A percentile compares a stretch with the other conserved stretches of the same genome.
Evolutionary conservation across 2,888 invertebrate genomes (phyloP).

Genomic region (Metellina segmentata): DNA sequence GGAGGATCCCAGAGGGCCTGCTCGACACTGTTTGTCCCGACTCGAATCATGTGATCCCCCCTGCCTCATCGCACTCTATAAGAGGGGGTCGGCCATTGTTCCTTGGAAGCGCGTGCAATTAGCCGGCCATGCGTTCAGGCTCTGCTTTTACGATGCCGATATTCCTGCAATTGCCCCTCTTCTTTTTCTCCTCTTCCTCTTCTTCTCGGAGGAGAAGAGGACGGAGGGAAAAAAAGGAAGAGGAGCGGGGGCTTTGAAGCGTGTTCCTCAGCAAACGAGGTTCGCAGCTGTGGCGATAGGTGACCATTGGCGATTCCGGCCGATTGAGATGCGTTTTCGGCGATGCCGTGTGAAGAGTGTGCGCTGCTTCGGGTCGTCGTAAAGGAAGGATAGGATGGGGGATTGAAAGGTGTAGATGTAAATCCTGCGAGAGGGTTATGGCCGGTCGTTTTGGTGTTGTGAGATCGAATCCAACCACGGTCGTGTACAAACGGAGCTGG

Average conservation of each 20-base stretch:
- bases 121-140: conserved; percentile 73
- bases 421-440: too few species aligned
- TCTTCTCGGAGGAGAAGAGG: not conserved
- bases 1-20: conserved; percentile 70
- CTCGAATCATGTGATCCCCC: conserved; percentile 49
- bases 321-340: conserved; percentile 34
- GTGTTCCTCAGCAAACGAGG: conserved; percentile 42
- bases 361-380: too few species aligned
- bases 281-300: conserved; percentile 44
- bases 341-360: not conserved
- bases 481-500: too few species aligned
- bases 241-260: conserved; percentile 46
- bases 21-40: conserved; percentile 74
- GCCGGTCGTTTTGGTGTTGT: too few species aligned
- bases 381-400: too few species aligned
- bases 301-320: conserved; percentile 29
- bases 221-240: conserved; percentile 30
- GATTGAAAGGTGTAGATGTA: too few species aligned
- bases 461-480: too few species aligned
- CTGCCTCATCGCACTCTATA: conserved; percentile 5
- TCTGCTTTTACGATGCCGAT: conserved; percentile 73
- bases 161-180: conserved; percentile 67
- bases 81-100: conserved; percentile 52
- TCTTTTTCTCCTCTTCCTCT: not conserved
- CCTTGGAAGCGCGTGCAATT: conserved; percentile 73